Evolutionary conservation across 1,140 invertebrate species (phyloP).

Genomic region (Plutomurus gul): DNA sequence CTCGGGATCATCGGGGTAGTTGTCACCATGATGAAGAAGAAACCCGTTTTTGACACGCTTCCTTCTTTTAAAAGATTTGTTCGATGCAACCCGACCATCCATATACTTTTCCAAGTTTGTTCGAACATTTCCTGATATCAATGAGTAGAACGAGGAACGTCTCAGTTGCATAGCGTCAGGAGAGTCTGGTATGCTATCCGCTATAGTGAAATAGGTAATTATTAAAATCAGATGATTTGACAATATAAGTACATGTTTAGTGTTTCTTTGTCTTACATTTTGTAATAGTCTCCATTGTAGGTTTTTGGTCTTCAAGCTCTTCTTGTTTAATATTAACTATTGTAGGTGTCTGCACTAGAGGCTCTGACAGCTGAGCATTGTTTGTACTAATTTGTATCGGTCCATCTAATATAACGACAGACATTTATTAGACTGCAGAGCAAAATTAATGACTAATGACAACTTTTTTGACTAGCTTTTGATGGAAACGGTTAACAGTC

Average conservation of each 20-base stretch:
- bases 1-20: conserved; percentile 52
- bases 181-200: conserved; percentile 45
- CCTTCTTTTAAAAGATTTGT: conserved; percentile 12
- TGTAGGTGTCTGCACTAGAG: not conserved
- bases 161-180: conserved; percentile 50
- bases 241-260: too few relatives aligned
- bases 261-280: too few relatives aligned
- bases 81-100: conserved; percentile 41
- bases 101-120: conserved; percentile 52
- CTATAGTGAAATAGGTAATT: not conserved
- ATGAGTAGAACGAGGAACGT: conserved; percentile 51
- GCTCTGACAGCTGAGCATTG: too few relatives aligned
- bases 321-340: not conserved
- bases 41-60: conserved; percentile 48
- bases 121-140: conserved; percentile 50
- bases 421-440: too few relatives aligned
- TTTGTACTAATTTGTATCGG: too few relatives aligned
- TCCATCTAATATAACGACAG: too few relatives aligned
- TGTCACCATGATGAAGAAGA: conserved; percentile 52
- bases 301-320: not conserved
- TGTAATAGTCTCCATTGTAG: not conserved
- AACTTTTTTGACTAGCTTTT: too few relatives aligned
- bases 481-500: too few relatives aligned
- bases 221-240: too few relatives aligned
- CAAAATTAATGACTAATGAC: too few relatives aligned